phyloP scores from a whole-genome alignment of 2,797 vertebrate genomes.

The Mormyrus proboscirostris region DNA sequence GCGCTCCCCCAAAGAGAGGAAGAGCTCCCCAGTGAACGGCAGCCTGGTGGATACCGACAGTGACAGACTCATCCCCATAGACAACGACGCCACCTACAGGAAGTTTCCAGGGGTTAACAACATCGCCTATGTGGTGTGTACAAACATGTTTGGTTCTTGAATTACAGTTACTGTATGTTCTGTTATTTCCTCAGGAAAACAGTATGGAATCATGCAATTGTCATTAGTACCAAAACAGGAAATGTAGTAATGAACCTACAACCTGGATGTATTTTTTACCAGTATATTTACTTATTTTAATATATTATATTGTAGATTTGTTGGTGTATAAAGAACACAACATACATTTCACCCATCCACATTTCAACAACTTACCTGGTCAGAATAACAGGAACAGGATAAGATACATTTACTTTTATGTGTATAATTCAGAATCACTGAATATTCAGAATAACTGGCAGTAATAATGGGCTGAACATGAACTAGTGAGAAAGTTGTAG shows the following conservation, averaged over 20 bases:
- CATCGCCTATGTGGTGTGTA: conserved; percentile 85
- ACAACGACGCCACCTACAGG: conserved; percentile 88
- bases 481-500: neutral
- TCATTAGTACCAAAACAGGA: neutral
- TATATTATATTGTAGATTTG: neutral
- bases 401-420: neutral
- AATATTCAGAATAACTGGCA: neutral
- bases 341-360: neutral
- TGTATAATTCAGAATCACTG: neutral
- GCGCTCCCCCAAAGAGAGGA: conserved; percentile 80
- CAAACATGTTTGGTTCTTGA: neutral
- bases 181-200: neutral
- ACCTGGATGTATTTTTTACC: neutral
- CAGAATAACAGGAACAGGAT: neutral
- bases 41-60: conserved; percentile 80
- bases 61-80: conserved; percentile 80
- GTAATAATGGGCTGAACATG: neutral
- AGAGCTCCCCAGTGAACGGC: conserved; percentile 75
- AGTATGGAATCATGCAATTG: neutral
- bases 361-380: neutral
- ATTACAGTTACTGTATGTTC: neutral
- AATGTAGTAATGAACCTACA: neutral
- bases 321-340: neutral
- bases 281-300: neutral
- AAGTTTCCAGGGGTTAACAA: conserved; percentile 94